These are phyloP conservation scores for Homarus gammarus DNA, from an alignment of 2,888 invertebrate species.

Conservation along the genomic window DNA sequence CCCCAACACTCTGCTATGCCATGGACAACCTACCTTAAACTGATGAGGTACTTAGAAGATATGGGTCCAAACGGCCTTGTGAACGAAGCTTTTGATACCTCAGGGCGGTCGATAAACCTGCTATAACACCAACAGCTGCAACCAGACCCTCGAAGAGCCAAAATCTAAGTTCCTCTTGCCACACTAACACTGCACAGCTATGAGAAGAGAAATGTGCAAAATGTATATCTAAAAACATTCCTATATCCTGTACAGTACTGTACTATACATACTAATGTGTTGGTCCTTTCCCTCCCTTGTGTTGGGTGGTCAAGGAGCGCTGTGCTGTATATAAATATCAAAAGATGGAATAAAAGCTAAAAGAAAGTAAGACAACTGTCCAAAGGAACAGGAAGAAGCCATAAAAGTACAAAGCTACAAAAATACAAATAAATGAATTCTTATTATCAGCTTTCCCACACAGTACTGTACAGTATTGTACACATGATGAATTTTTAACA, in stretches of 20 bases:
- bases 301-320: no score
- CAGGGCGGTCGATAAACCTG: slow-evolving; percentile 27
- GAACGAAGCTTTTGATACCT: slow-evolving; percentile 19
- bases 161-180: slow-evolving; percentile 47
- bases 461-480: no score
- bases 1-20: no score
- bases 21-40: background rate
- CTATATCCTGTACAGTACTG: background rate
- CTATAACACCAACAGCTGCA: slow-evolving; percentile 37
- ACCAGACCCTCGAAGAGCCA: slow-evolving; percentile 46
- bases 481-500: no score
- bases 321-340: no score
- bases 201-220: background rate
- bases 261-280: background rate
- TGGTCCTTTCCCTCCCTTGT: background rate
- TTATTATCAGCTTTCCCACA: no score
- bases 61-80: background rate
- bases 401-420: no score
- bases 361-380: no score
- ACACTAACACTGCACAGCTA: slow-evolving; percentile 41
- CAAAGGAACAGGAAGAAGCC: no score
- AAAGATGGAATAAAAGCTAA: no score
- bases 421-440: no score
- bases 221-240: no score
- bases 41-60: background rate